These are phyloP conservation scores for Stichodactyla mertensii DNA, from an alignment of 64 coral and sea anemone species.

Conservation along the genomic window DNA sequence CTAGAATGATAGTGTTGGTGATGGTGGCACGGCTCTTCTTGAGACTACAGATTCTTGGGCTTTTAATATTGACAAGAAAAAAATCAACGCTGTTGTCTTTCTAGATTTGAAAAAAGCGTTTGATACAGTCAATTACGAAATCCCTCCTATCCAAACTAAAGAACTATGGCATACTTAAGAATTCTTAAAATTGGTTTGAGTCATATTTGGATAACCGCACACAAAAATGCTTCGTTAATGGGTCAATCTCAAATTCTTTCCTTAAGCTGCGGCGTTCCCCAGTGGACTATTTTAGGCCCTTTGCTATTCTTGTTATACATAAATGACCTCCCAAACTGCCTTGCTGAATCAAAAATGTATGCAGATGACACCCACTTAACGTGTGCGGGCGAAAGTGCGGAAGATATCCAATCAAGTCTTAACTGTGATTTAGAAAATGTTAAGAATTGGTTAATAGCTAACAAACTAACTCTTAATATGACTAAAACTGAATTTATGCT, in stretches of 20 bases:
- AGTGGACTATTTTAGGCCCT: constrained; percentile 1
- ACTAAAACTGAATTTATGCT: constrained; percentile 36
- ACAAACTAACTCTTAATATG: constrained; percentile 27
- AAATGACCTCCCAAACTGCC: constrained; percentile 31
- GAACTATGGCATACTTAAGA: not conserved
- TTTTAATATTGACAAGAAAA: constrained; percentile 28
- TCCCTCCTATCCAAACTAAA: constrained; percentile 8
- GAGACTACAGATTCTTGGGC: constrained; percentile 34
- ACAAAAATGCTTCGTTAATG: constrained; percentile 19
- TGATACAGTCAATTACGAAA: constrained; percentile 9
- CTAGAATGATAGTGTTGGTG: not conserved
- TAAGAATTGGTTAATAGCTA: constrained; percentile 16
- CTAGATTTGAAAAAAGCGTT: constrained; percentile 35
- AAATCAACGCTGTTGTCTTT: constrained; percentile 26
- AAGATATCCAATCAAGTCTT: not conserved
- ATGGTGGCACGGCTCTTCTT: not conserved
- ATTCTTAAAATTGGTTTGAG: constrained; percentile 18
- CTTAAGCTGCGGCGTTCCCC: constrained; percentile 13
- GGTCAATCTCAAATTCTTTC: not conserved
- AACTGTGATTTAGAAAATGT: constrained; percentile 13
- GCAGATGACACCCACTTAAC: too few species aligned
- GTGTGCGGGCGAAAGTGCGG: too few species aligned
- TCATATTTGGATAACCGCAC: constrained; percentile 6
- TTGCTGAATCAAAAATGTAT: too few species aligned
- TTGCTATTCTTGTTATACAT: constrained; percentile 35